Base-by-base conservation (phyloP, 1,140 invertebrate genomes). In the Acyrthosiphon pisum region DNA sequence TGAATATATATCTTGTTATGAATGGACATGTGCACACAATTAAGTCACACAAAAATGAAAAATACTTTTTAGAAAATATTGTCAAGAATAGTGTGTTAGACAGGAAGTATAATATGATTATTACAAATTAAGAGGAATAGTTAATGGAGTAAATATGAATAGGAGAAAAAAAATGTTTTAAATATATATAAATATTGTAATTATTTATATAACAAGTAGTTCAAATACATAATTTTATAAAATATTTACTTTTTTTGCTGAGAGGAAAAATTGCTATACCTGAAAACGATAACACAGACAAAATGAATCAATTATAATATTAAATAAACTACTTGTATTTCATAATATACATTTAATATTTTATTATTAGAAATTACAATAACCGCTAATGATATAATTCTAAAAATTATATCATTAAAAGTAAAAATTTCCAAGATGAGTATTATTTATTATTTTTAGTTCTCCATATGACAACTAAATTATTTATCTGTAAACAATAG, bases 261-360 rank as follows among this genome's bases (percentile, higher is more conserved):
- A 18, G 53, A 30, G 1, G 53, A 60, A 90, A 60, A 90, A 11
- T 90, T 90, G 9, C 11, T 90, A 60, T 90, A 90, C 88, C 88
- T 90, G 53, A 2, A 60, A 90, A 56, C 11, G 44, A 26, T 44
- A 60, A 60, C 2, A 53, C 18, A 53, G 50, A 50, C 2, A 2
- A 88, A 35, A 88, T 48, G 48, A 18, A 20, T 18, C 1, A 50
- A 50, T 50, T 50, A 23, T 23, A 8, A 84, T 84, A 26, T 84
- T 44, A 84, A 23, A 81, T 81, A 81, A 35, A 37, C 30, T 37
- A 50, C 11, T 50, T 50, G 48, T 18, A 81, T 35, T 20, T 37
- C n/a, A 18, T 81, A 81, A 81, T 81, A 81, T 22, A 83, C 6
- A 37, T 83, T 8, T 18, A 76, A 76, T n/a, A 76, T 14, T n/a